Evolutionary conservation across 2,113 vertebrate species (phyloP), one percentile per base, ranked within the genome.

Genomic region (Callocephalon fimbriatum): DNA sequence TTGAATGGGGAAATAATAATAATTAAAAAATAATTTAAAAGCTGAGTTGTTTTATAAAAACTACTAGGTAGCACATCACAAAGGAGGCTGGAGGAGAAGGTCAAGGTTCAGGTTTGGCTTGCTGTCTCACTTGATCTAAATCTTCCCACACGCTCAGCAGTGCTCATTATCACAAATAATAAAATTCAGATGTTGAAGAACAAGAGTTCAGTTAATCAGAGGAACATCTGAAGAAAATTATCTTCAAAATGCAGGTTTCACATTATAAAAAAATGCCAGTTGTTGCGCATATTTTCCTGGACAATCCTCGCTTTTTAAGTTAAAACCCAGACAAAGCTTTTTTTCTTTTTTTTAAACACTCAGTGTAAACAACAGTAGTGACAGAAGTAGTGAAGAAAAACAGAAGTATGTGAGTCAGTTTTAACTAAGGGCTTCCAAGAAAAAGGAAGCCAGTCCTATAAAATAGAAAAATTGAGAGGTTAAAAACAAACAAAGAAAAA

Each of bases 151-250:
- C 75, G 82, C 66, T 96, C 79, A 95, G 70, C 86, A 67, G 82
- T 63, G 73, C 84, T 96, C 92, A 93, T 97, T 94, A 96, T 93
- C 86, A 86, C 74, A 90, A 96, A 96, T 95, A 92, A 96, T 90
- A 92, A 90, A 95, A 96, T 95, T 96, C 92, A 95, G 72, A 93
- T 89, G 93, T 75, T 88, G 56, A 86, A 86, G 63, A 95, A 80
- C 78, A 90, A 86, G 85, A 91, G 59, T 77, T 90, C 70, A 67
- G 66, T 84, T 86, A 32, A 91, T 91, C 74, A 75, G 74, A 76
- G 45, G 29, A 78, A 96, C 97, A 95, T 92, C 54, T 83, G 70
- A 96, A 95, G 62, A 90, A 92, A 95, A 93, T 91, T 78, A 45
- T 73, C 87, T 92, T 93, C n/a, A 84, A 93, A 94, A 88, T 86